These are phyloP conservation scores for Podilymbus podiceps DNA, from an alignment of 2,113 vertebrate species.

Conservation along the genomic window DNA sequence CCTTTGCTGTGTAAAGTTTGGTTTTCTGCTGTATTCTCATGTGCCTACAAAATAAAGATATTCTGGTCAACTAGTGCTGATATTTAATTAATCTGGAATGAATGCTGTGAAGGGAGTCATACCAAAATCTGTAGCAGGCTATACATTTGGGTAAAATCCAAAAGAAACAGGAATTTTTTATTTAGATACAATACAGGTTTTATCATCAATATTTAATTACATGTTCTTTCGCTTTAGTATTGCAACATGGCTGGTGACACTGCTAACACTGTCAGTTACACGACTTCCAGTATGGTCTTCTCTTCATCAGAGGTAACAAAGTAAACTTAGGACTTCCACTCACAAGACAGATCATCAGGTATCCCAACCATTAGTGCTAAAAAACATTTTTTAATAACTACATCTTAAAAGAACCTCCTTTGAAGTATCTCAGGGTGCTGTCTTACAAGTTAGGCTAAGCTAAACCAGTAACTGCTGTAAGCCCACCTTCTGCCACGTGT, in stretches of 20 bases:
- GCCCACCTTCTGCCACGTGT: rapidly evolving
- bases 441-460: background rate
- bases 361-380: background rate
- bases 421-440: background rate
- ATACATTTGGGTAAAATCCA: background rate
- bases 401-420: background rate
- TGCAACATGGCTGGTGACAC: background rate
- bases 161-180: background rate
- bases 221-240: background rate
- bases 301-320: background rate
- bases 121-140: background rate
- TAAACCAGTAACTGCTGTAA: background rate
- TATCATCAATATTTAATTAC: background rate
- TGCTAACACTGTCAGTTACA: background rate
- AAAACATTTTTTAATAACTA: background rate
- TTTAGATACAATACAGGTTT: background rate
- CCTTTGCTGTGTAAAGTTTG: background rate
- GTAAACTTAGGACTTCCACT: background rate
- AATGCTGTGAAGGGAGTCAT: background rate
- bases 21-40: background rate
- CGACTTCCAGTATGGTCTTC: background rate
- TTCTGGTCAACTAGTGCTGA: background rate
- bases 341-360: background rate
- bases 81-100: background rate
- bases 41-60: background rate